Evolutionary conservation across 2,888 invertebrate genomes (phyloP), one percentile per base, ranked within the genome.

Genomic region (Amphipyra berbera): DNA sequence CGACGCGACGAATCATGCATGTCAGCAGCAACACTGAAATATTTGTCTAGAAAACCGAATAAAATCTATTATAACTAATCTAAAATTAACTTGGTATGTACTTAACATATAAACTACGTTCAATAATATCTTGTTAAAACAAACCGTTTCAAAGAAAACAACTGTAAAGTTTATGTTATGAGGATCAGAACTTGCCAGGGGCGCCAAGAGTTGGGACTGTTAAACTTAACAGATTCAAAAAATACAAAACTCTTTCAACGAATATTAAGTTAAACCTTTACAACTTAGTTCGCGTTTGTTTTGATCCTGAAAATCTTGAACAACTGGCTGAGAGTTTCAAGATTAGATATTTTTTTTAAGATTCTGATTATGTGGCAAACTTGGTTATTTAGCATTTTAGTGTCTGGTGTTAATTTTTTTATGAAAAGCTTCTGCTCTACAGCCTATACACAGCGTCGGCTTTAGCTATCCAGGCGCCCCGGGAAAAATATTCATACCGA

Each of bases 201-300:
- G 6, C 15, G 7, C 9, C 7, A 41, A 41, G 10, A 48, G 35
- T 15, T 35, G 12, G 13, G 1, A 48, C 9, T 2, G 14, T 35
- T 47, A 35, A 45, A 47, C 14, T 47, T n/a, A 47, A 33, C 46
- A 33, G 47, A 35, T 48, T 35, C 6, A 48, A 48, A 48, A 47
- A 47, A 47, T 47, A 48, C 35, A 48, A n/a, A 48, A 35, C 47
- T 48, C 14, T 35, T 48, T 35, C 6, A 4, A 6, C 14, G 47
- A 47, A 47, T 47, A 47, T 47, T 47, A 10, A 35, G 35, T 48
- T 15, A 15, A 48, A 12, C 14, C 6, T 37, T 35, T 37, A 15
- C 12, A 47, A 47, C 12, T 37, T 35, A 14, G 33, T 48, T 48
- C 12, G 47, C 10, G 35, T 48, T 47, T 48, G 35, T 37, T 48